These are phyloP conservation scores for Corvus moneduloides DNA, from an alignment of 2,113 vertebrate genomes.

Conservation along the genomic window DNA sequence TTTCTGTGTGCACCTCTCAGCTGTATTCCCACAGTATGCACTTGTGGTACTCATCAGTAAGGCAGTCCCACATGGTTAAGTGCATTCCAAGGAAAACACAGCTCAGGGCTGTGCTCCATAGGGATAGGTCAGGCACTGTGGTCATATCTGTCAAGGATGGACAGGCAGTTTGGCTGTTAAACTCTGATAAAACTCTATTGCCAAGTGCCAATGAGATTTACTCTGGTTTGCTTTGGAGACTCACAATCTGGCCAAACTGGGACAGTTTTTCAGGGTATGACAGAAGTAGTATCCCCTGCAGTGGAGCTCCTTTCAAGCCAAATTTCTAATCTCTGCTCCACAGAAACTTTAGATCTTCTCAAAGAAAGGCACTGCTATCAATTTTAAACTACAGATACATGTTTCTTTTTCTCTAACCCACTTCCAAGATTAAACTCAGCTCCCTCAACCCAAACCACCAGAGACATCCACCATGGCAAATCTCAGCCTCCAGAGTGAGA, in stretches of 20 bases:
- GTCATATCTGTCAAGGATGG: not conserved
- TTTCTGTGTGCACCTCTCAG: rapidly evolving
- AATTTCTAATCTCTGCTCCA: not conserved
- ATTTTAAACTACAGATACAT: slow-evolving; percentile 33
- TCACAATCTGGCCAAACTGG: not conserved
- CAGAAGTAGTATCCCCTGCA: not conserved
- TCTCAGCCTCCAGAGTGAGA: not conserved
- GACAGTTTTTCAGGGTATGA: not conserved
- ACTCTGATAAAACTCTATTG: not conserved
- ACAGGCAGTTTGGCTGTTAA: not conserved
- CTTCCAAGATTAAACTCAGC: not conserved
- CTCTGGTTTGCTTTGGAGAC: not conserved
- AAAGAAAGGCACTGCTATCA: not conserved
- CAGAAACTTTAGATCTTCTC: not conserved
- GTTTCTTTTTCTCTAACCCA: slow-evolving; percentile 2
- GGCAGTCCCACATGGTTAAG: not conserved
- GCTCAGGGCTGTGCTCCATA: not conserved
- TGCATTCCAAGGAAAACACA: rapidly evolving
- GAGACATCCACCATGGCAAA: not conserved
- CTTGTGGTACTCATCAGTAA: not conserved
- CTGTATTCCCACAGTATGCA: not conserved
- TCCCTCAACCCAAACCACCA: not conserved
- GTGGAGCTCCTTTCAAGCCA: slow-evolving; percentile 20
- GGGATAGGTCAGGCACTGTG: not conserved
- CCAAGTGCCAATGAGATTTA: not conserved